Base-by-base conservation (phyloP, 2,113 vertebrate species). In the Riparia riparia region DNA sequence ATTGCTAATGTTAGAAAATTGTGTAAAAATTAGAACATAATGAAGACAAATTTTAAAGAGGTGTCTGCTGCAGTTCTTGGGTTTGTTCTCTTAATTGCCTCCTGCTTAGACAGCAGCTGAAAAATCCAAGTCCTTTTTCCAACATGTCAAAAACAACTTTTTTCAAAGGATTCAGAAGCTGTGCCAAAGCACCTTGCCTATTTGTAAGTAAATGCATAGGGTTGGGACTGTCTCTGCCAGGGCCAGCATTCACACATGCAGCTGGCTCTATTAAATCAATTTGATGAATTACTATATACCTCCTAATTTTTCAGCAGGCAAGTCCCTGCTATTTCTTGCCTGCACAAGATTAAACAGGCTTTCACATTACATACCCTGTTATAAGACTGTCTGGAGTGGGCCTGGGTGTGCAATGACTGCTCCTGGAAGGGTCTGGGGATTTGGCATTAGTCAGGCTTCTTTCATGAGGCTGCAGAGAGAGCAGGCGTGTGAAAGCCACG, bases 191-290 rank as follows among this genome's bases (percentile, higher is more conserved):
- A 86, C 88, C 88, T 93, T 92, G 72, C 57, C 80, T 90, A 11
- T 78, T 84, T 78, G 72, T 90, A 92, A 94, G 89, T 65, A 90
- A 90, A 86, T 37, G 29, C 13, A 8, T 17, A 8, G 82, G 60
- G 4, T 5, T 73, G 90, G 82, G 72, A 94, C 73, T 72, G 32
- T 71, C 42, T 86, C 72, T 90, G 86, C 83, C 24, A 70, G 86
- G 82, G 90, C 93, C 83, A 84, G 83, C 41, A 44, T 39, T 94
- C 87, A 58, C 29, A 29, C 56, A 8, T 69, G 88, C 95, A 96
- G 90, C 92, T 96, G 96, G 72, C 83, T 94, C 86, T 80, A 72
- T 86, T 96, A 95, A 93, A 92, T 93, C 86, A 96, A 49, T 68
- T 81, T 96, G 92, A 96, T 93, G 49, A 96, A 96, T 94, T 89